Base-by-base conservation (phyloP, 2,113 vertebrate species). In the Mesembrinibis cayennensis region DNA sequence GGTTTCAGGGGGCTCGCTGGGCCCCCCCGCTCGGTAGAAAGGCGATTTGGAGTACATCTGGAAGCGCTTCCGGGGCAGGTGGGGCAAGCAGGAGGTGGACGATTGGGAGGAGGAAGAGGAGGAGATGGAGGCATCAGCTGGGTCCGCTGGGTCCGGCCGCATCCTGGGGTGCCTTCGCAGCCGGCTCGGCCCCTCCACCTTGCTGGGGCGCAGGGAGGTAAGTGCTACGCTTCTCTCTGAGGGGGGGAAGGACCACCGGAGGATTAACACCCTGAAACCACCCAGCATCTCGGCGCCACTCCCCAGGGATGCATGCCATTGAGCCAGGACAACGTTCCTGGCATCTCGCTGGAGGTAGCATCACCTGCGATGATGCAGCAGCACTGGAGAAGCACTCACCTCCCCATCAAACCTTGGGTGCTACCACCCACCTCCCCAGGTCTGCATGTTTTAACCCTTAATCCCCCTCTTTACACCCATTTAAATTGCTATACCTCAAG, bases 1-100 rank as follows among this genome's bases (percentile, higher is more conserved):
- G 5, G 25, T 82, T 40, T 98, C 98, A 0, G 95, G 89, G 55
- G 93, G 32, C 27, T 98, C 98, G 3, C 93, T 21, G 1, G 90
- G 36, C 8, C 81, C 96, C 72, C 93, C 55, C 3, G 93, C 77
- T 96, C 98, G 96, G 76, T 98, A 98, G 87, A 97, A 97, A 50
- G 99, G 98, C 3, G 99, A 98, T 97, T 99, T 99, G 85, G 99
- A 98, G 93, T 99, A 99, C 97, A 99, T 99, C 61, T 98, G 99
- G 96, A 99, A 99, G 95, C 98, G 98, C 29, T 98, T 99, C 82
- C 98, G 97, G 42, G 98, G 97, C 69, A 98, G 96, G 3, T 98
- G 98, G 95, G 65, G 98, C 83, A 98, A 81, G 93, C 97, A 98
- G 97, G 95, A 99, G 77, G 97, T 98, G 92, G 98, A 98, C 4